Evolutionary conservation across 2,888 invertebrate genomes (phyloP).

Genomic region (Physocephala rufipes): DNA sequence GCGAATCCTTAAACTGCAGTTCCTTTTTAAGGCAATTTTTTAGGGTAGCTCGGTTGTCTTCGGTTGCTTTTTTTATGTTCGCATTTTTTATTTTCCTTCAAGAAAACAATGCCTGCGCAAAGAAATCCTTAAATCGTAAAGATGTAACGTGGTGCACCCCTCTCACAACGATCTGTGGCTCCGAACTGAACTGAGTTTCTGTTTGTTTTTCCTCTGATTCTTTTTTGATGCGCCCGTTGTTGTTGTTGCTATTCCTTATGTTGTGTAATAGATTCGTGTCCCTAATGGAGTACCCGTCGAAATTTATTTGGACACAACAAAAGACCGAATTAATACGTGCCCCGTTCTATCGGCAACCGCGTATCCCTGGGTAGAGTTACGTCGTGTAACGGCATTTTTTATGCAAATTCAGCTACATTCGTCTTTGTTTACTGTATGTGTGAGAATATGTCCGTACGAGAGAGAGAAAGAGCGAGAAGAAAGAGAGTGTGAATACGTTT

Average conservation of each 20-base stretch:
- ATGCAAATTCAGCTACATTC: constrained; percentile 63
- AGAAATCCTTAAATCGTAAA: not conserved
- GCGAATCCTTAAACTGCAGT: constrained; percentile 47
- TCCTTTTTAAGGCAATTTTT: constrained; percentile 35
- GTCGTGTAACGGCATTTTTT: constrained; percentile 64
- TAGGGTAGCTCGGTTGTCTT: constrained; percentile 38
- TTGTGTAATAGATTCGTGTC: constrained; percentile 20
- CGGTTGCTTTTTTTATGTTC: constrained; percentile 36
- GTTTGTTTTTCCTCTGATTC: constrained; percentile 36
- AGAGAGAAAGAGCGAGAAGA: too few species aligned
- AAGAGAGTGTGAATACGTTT: constrained; percentile 41
- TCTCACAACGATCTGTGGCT: constrained; percentile 5
- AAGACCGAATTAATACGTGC: constrained; percentile 48
- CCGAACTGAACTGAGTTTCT: too few species aligned
- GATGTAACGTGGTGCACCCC: constrained; percentile 5
- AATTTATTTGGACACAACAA: constrained; percentile 39
- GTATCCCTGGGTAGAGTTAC: constrained; percentile 31
- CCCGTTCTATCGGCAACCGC: constrained; percentile 43
- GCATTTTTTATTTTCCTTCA: constrained; percentile 31
- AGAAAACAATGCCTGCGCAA: not conserved
- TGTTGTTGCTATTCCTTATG: constrained; percentile 17
- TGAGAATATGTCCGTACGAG: not conserved
- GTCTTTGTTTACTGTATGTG: constrained; percentile 52
- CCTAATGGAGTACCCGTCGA: constrained; percentile 29
- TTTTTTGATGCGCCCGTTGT: constrained; percentile 34